These are phyloP conservation scores for Prostheceraeus crozeri DNA, from an alignment of 2,888 invertebrate genomes.

Conservation along the genomic window DNA sequence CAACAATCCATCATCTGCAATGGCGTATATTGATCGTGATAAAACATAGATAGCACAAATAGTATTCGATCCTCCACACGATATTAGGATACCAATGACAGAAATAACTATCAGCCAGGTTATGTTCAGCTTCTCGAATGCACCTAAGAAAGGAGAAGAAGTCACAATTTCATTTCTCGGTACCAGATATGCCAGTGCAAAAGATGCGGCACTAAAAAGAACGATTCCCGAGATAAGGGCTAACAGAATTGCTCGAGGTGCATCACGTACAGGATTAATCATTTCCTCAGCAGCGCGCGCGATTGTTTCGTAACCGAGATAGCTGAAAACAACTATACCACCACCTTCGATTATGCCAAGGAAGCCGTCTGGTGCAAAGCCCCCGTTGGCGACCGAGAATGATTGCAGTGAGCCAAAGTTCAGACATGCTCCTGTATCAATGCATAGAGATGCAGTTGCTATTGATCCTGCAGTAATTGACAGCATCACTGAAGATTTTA, in stretches of 20 bases:
- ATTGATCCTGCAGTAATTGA: not conserved
- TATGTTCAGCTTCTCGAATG: not conserved
- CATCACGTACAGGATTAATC: slow-evolving; percentile 22
- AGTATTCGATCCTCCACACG: slow-evolving; percentile 23
- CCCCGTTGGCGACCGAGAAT: slow-evolving; percentile 20
- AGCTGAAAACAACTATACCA: slow-evolving; percentile 16
- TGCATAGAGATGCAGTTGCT: not conserved
- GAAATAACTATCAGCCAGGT: slow-evolving; percentile 15
- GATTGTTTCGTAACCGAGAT: slow-evolving; percentile 29
- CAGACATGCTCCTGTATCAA: not conserved
- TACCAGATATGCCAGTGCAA: slow-evolving; percentile 10
- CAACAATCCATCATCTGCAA: slow-evolving; percentile 31
- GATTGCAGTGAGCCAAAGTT: not conserved
- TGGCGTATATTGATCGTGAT: slow-evolving; percentile 22
- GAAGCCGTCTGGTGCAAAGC: not conserved
- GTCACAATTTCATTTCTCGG: slow-evolving; percentile 7
- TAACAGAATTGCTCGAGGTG: slow-evolving; percentile 5
- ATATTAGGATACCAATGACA: slow-evolving; percentile 20
- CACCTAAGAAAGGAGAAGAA: slow-evolving; percentile 23
- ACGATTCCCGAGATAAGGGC: not conserved
- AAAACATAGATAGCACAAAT: slow-evolving; percentile 27
- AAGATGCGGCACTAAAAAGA: slow-evolving; percentile 12
- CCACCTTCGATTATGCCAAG: slow-evolving; percentile 24
- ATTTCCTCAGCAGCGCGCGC: slow-evolving; percentile 29
- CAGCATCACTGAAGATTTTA: slow-evolving; percentile 23